Percentiles rank a stretch among this genome's conserved stretches.
Conservation (phyloP, 2,113 vertebrate species). For the Paramormyrops kingsleyae region DNA sequence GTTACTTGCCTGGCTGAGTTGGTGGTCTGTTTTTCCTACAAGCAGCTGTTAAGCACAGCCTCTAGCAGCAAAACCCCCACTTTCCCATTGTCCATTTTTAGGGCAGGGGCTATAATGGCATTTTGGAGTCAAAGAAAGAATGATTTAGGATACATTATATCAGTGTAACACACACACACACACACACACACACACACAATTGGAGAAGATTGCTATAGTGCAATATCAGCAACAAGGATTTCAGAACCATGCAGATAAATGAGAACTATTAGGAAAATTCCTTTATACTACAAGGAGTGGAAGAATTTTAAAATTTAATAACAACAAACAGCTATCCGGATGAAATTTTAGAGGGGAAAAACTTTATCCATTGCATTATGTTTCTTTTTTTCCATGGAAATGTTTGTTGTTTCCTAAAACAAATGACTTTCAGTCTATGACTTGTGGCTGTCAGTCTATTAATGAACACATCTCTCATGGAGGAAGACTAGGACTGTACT, state of each 20-base stretch:
- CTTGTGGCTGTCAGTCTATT: not conserved
- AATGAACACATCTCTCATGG: not conserved
- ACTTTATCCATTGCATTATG: not conserved
- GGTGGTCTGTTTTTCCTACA: slow-evolving; percentile 13
- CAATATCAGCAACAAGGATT: not conserved
- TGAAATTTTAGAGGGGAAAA: not conserved
- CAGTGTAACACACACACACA: not conserved
- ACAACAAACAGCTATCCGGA: not conserved
- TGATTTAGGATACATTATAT: not conserved
- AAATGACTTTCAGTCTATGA: not conserved
- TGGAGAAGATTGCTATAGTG: not conserved
- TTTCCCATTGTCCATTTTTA: not conserved
- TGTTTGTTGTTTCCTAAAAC: not conserved
- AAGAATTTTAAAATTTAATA: not conserved
- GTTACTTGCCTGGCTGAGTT: not conserved
- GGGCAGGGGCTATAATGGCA: not conserved
- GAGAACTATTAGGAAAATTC: not conserved
- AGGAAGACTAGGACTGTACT: not conserved
- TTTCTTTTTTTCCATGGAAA: not conserved
- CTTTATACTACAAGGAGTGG: not conserved
- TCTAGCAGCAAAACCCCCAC: not conserved
- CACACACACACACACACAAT: not conserved
- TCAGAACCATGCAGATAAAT: not conserved
- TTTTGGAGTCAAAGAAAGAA: not conserved
- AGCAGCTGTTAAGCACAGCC: not conserved